Base-by-base conservation (phyloP, 2,113 vertebrate genomes). In the Pollachius pollachius region DNA sequence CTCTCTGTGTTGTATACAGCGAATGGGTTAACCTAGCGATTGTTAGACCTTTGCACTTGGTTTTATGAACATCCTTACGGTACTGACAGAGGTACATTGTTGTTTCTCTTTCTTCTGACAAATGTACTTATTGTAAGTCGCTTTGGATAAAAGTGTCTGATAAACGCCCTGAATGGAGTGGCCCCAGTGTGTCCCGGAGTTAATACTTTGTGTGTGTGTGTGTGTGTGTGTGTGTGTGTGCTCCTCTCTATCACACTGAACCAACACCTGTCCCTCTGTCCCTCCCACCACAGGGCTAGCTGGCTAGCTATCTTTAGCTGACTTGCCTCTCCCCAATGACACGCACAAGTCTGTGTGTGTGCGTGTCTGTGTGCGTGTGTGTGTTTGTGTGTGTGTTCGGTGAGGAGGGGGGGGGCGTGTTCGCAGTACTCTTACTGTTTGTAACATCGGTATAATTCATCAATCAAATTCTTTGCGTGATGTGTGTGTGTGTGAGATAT, bases 201-300 rank as follows among this genome's bases (percentile, higher is more conserved):
- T 41, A 41, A 41, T 41, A 41, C 11, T 41, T 1, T 7, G 37
- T 41, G 37, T 41, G 37, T 41, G 37, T 21, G 16, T n/a, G 58
- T 41, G 1, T 41, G 37, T 41, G 37, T 41, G 37, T 41, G 1
- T 41, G 37, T 41, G 3, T 41, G 37, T 21, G 16, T n/a, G 58
- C 3, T 12, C 59, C 59, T 23, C 54, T n/a, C 15, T 57, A 2
- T 2, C 54, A n/a, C 9, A 17, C 54, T 17, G 70, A 73, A 74
- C 77, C 76, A 57, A 72, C 84, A 89, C 86, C 84, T 89, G 86
- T 52, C 19, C 61, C 64, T 68, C 79, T 80, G 86, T 78, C 84
- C 52, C 81, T 58, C 3, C 21, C 75, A 30, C 75, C 61, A n/a
- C 70, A 25, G 69, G 72, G 60, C 68, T 52, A 68, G 63, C 30